phyloP scores from a whole-genome alignment of 1,140 invertebrate genomes.

The Hylyphantes graminicola region DNA sequence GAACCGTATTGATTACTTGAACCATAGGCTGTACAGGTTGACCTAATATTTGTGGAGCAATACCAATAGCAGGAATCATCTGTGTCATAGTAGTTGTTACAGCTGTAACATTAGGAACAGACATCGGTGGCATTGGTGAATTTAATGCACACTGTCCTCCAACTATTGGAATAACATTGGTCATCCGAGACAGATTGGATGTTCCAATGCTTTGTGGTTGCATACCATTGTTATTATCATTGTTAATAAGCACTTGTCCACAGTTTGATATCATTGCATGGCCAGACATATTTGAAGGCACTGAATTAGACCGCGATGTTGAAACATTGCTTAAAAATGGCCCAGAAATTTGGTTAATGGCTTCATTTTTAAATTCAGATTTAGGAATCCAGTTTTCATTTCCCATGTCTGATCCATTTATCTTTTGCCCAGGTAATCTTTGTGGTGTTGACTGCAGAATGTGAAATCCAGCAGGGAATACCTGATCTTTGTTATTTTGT shows the following conservation, averaged over 20 bases:
- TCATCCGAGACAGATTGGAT: conserved; percentile 60
- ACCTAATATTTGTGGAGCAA: conserved; percentile 75
- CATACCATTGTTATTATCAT: conserved; percentile 40
- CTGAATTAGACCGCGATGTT: conserved; percentile 52
- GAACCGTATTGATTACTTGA: conserved; percentile 77
- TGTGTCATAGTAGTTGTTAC: conserved; percentile 78
- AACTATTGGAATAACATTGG: conserved; percentile 58
- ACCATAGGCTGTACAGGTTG: conserved; percentile 72
- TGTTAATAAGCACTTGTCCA: conserved; percentile 60
- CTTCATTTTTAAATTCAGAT: conserved; percentile 37
- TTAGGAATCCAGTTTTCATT: conserved; percentile 49
- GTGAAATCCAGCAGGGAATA: conserved; percentile 33
- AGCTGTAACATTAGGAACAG: conserved; percentile 77
- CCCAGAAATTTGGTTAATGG: conserved; percentile 36
- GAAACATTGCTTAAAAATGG: conserved; percentile 50
- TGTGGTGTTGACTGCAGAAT: conserved; percentile 26
- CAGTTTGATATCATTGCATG: conserved; percentile 61
- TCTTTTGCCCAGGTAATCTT: conserved; percentile 32
- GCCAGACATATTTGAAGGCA: conserved; percentile 59
- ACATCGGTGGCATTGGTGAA: conserved; percentile 75
- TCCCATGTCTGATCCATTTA: conserved; percentile 28
- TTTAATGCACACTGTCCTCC: conserved; percentile 62
- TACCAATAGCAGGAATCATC: conserved; percentile 73
- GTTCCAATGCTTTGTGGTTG: conserved; percentile 53
- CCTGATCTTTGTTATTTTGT: conserved; percentile 47